Conservation (phyloP, 2,888 invertebrate genomes). For the Eretmocerus hayati region DNA sequence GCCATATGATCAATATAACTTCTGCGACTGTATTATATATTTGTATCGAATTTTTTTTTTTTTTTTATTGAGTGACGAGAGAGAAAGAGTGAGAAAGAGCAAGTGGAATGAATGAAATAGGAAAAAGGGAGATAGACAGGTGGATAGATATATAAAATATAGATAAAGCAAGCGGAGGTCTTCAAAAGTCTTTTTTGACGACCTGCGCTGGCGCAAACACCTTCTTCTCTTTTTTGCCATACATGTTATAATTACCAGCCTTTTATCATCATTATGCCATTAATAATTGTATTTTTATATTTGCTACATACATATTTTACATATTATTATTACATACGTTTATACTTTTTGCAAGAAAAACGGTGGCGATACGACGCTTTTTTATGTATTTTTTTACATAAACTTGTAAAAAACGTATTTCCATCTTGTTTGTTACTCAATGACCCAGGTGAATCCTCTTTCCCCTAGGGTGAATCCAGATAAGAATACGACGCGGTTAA, state of each 20-base stretch:
- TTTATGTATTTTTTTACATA: slow-evolving; percentile 47
- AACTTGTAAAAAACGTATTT: slow-evolving; percentile 23
- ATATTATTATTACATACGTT: background rate
- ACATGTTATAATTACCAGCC: background rate
- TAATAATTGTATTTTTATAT: background rate
- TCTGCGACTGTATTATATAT: slow-evolving; percentile 10
- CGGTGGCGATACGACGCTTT: slow-evolving; percentile 49
- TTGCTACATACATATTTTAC: slow-evolving; percentile 40
- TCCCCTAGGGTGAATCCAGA: too few species aligned
- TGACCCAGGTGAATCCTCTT: too few species aligned
- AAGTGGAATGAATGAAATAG: too few species aligned
- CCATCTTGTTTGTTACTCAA: too few species aligned
- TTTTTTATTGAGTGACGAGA: background rate
- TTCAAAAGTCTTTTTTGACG: slow-evolving; percentile 16
- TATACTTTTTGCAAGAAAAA: slow-evolving; percentile 36
- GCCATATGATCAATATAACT: background rate
- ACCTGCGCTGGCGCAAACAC: background rate
- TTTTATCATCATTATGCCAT: background rate
- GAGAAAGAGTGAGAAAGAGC: background rate
- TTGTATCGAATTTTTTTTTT: too few species aligned
- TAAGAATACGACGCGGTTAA: too few species aligned
- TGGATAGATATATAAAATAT: too few species aligned
- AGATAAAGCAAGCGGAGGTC: slow-evolving; percentile 28
- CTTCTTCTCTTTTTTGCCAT: background rate
- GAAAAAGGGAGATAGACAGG: background rate